Base-by-base conservation (phyloP, 2,888 invertebrate genomes). In the Phoronis australis region DNA sequence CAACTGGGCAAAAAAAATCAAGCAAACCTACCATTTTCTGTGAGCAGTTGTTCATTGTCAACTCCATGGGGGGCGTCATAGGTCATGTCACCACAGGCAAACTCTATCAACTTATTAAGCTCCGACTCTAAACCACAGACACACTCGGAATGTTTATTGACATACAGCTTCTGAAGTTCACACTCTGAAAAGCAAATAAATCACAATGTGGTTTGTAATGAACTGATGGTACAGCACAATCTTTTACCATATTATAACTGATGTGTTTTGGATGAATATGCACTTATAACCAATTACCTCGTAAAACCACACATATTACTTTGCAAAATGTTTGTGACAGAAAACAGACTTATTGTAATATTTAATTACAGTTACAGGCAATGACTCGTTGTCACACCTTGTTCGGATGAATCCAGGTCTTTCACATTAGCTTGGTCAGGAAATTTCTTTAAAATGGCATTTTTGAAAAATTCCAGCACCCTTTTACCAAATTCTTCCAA, bases 401-500 rank as follows among this genome's bases (percentile, higher is more conserved):
- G 51, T 27, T 50, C 45, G 27, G 48, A 44, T n/a, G 41, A 40
- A 18, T 45, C 45, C 1, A 51, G 24, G 12, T 53, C 38, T 20
- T 51, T 48, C 1, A 37, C 37, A 18, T 24, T 25, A 37, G 35
- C 31, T 26, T 52, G 46, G 9, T 51, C 42, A 9, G 65, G 66
- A 51, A 62, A 71, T 42, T 48, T 55, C 27, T 47, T 56, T 25
- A 57, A 50, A 18, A 71, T 70, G 21, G 67, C 63, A 22, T 47
- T 21, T 48, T 67, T 65, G 42, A 70, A 64, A 53, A 70, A 72
- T n/a, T 57, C 47, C 23, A 64, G 48, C 26, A 64, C 62, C 41
- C 61, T 52, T 6, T 60, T 56, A 18, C 63, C 60, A 61, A 73
- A 72, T 2, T 55, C 54, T 22, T 71, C 68, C 20, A 71, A 55